Evolutionary conservation across 2,888 invertebrate species (phyloP).

Genomic region (Physocephala rufipes): DNA sequence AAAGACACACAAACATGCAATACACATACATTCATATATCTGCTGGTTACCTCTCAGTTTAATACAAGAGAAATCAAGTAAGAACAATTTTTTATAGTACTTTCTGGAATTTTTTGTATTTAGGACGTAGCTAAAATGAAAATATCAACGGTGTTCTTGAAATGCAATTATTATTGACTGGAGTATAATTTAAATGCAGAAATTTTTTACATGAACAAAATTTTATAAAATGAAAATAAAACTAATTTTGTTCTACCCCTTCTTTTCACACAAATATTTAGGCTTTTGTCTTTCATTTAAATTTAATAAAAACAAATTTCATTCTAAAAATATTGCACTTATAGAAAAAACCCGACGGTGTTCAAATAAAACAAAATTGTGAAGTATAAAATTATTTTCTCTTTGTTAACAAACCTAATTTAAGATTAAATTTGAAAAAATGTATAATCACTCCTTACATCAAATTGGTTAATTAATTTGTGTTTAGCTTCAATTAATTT

Average conservation of each 20-base stretch:
- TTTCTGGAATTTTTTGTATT: background rate
- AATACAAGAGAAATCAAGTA: background rate
- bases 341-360: too few species aligned
- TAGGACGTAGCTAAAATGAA: background rate
- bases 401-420: too few species aligned
- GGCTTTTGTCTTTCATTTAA: background rate
- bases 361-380: too few species aligned
- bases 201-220: too few species aligned
- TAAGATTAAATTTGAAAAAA: too few species aligned
- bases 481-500: background rate
- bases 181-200: too few species aligned
- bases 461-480: conserved; percentile 1
- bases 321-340: background rate
- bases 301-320: background rate
- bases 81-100: background rate
- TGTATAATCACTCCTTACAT: background rate
- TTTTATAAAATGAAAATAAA: too few species aligned
- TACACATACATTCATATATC: background rate
- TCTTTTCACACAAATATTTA: background rate
- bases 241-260: too few species aligned
- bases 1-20: too few species aligned
- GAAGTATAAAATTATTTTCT: too few species aligned
- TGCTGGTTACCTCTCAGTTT: background rate
- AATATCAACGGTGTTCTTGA: too few species aligned
- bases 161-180: too few species aligned